Percentiles rank a stretch among this genome's conserved stretches.
Evolutionary conservation across 1,140 invertebrate species (phyloP).

Genomic region (Zaprionus vittiger): DNA sequence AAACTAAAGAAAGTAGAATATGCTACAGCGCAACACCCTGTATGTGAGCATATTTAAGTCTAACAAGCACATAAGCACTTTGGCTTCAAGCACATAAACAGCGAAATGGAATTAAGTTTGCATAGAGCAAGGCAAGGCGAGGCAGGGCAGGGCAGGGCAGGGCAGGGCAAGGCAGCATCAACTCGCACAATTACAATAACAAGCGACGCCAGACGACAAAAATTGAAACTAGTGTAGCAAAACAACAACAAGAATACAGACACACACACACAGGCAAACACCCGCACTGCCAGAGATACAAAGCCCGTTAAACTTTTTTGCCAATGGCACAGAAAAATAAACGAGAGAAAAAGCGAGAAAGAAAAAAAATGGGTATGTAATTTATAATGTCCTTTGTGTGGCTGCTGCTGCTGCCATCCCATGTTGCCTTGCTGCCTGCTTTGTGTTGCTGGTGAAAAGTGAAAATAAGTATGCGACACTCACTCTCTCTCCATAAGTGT

Average conservation of each 20-base stretch:
- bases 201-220: conserved; percentile 40
- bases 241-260: conserved; percentile 46
- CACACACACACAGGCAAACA: conserved; percentile 33
- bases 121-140: conserved; percentile 40
- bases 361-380: conserved; percentile 65
- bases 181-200: conserved; percentile 81
- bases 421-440: neutral
- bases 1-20: neutral
- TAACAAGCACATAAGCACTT: conserved; percentile 75
- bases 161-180: conserved; percentile 74
- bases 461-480: conserved; percentile 63
- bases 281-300: conserved; percentile 21
- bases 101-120: conserved; percentile 84
- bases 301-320: conserved; percentile 38
- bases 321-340: conserved; percentile 47
- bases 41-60: conserved; percentile 66
- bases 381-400: conserved; percentile 81
- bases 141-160: neutral
- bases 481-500: conserved; percentile 37
- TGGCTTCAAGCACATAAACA: conserved; percentile 79
- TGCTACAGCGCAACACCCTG: conserved; percentile 33
- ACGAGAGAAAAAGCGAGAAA: conserved; percentile 16
- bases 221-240: conserved; percentile 65
- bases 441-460: conserved; percentile 74
- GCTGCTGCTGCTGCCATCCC: conserved; percentile 23